Conservation (phyloP, 2,113 vertebrate genomes). For the Baryphthengus martii region DNA sequence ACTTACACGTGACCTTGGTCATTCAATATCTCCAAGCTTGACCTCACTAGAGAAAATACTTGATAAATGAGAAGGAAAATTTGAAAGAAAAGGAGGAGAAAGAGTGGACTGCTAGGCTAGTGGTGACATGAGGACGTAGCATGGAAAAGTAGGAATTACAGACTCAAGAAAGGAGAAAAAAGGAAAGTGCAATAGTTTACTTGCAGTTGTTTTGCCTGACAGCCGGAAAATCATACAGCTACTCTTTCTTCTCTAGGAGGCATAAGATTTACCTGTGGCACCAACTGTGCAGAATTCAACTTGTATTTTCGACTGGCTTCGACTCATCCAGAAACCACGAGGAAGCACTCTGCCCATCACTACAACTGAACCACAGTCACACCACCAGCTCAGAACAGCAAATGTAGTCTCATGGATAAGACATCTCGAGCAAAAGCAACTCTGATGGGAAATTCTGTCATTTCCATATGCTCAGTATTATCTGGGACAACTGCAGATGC, state of each 20-base stretch:
- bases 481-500: background rate
- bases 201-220: background rate
- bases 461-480: background rate
- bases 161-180: background rate
- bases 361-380: background rate
- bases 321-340: rapidly evolving
- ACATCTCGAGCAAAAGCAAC: background rate
- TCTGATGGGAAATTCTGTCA: background rate
- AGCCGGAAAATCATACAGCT: background rate
- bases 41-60: background rate
- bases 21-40: background rate
- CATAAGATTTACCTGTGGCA: background rate
- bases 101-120: background rate
- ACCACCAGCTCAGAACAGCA: background rate
- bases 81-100: background rate
- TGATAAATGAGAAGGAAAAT: background rate
- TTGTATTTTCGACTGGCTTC: background rate
- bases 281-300: background rate
- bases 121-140: background rate
- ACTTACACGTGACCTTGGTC: background rate
- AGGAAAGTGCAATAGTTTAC: background rate
- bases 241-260: background rate
- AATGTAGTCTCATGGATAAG: background rate
- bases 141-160: background rate
- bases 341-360: background rate